Conservation (phyloP, 2,888 invertebrate species). For the Cryptophagus acutangulus region DNA sequence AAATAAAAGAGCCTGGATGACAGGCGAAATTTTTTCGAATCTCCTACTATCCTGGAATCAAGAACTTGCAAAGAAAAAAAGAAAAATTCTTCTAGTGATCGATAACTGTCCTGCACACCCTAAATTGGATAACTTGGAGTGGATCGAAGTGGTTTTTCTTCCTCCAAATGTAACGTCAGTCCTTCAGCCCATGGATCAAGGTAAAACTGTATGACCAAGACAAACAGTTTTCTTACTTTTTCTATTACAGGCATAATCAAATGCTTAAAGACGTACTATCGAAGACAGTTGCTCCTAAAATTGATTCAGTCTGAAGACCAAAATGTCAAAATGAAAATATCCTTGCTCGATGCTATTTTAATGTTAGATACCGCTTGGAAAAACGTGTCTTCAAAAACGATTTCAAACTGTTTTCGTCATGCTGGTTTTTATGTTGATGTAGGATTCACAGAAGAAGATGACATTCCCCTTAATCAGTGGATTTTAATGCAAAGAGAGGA, state of each 20-base stretch:
- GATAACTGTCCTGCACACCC: conserved; percentile 24
- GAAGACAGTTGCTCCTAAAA: background rate
- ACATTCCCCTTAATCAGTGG: background rate
- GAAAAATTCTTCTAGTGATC: conserved; percentile 17
- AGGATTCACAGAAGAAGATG: background rate
- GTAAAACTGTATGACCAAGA: no score
- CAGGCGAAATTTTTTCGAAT: conserved; percentile 18
- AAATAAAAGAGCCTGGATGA: conserved; percentile 22
- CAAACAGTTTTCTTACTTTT: no score
- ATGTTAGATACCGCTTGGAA: background rate
- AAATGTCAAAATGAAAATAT: no score
- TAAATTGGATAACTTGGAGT: conserved; percentile 14
- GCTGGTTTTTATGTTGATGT: background rate
- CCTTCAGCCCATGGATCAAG: conserved; percentile 18
- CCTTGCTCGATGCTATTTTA: background rate
- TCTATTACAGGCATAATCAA: no score
- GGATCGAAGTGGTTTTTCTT: conserved; percentile 18
- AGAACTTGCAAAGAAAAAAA: conserved; percentile 22
- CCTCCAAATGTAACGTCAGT: conserved; percentile 20
- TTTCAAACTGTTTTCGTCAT: background rate
- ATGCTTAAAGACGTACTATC: conserved; percentile 15
- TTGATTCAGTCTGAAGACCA: no score
- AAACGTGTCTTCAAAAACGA: background rate
- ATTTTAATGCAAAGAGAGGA: conserved; percentile 6
- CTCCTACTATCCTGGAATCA: conserved; percentile 20